Percentiles rank a stretch among this genome's conserved stretches.
Conservation (phyloP, 2,113 vertebrate species). For the Machaerirhynchus nigripectus region DNA sequence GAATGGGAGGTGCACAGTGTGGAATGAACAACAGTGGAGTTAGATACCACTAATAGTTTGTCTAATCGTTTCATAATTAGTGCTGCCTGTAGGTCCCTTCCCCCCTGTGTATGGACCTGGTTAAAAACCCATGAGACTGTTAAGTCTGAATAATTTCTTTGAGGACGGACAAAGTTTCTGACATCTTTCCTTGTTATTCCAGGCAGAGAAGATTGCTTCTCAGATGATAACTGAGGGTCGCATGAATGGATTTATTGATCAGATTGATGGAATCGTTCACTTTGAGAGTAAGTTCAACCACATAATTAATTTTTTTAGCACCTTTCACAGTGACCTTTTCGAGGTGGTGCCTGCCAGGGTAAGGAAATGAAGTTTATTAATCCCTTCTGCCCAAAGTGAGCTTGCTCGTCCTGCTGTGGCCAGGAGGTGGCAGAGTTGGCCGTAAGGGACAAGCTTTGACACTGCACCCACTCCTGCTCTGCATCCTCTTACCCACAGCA, state of each 20-base stretch:
- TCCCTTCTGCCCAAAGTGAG: neutral
- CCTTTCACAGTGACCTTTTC: neutral
- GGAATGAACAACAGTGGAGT: neutral
- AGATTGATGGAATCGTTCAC: conserved; percentile 97
- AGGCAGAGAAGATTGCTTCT: conserved; percentile 98
- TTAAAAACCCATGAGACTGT: neutral
- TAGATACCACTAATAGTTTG: neutral
- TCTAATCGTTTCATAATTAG: neutral
- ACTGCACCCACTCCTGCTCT: rapidly evolving
- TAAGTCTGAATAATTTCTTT: neutral
- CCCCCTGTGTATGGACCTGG: rapidly evolving
- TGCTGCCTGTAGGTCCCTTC: neutral
- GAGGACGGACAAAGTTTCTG: neutral
- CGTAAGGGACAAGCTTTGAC: neutral
- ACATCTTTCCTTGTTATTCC: neutral
- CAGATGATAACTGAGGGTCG: conserved; percentile 99
- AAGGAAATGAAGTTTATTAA: neutral
- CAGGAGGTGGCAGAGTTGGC: conserved; percentile 34
- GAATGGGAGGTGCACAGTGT: neutral
- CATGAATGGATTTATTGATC: conserved; percentile 99
- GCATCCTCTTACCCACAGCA: neutral
- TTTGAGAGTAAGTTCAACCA: conserved; percentile 91
- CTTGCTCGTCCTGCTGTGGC: rapidly evolving
- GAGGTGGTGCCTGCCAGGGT: neutral
- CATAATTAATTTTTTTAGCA: neutral